Percentiles rank a stretch among this genome's conserved stretches.
phyloP scores from a whole-genome alignment of 2,888 invertebrate genomes.

The Bimastos eiseni region DNA sequence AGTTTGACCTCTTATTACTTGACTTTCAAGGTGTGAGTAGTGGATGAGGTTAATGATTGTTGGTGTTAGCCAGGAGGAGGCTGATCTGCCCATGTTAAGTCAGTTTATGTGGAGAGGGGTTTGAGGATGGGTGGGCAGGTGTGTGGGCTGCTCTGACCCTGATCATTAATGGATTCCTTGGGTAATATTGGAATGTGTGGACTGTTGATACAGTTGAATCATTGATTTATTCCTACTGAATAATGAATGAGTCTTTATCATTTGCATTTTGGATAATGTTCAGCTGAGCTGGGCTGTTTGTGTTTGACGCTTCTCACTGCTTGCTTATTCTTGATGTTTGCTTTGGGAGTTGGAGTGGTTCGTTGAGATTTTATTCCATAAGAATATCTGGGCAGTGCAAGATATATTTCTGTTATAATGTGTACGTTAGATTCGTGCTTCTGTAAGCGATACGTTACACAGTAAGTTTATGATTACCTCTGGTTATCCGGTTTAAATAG shows the following conservation, averaged over 20 bases:
- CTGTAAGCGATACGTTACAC: background rate
- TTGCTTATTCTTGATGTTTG: background rate
- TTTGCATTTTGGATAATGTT: constrained; percentile 5
- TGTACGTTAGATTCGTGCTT: background rate
- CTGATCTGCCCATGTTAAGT: background rate
- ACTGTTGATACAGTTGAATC: background rate
- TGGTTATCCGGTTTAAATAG: background rate
- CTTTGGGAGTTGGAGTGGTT: background rate
- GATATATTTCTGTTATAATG: background rate
- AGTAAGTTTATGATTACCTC: background rate
- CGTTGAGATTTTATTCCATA: background rate
- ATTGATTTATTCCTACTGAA: background rate
- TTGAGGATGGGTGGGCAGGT: background rate
- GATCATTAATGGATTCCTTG: background rate
- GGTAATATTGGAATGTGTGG: background rate
- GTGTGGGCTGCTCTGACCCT: background rate
- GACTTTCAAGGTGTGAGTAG: background rate
- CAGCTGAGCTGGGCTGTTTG: background rate
- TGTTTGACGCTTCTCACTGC: background rate
- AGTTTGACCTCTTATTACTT: background rate
- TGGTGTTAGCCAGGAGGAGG: background rate
- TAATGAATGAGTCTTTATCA: background rate
- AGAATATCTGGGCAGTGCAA: background rate
- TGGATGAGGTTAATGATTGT: background rate
- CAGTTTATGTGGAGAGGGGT: background rate